Conservation (phyloP, 2,797 vertebrate genomes). For the Channa striata region DNA sequence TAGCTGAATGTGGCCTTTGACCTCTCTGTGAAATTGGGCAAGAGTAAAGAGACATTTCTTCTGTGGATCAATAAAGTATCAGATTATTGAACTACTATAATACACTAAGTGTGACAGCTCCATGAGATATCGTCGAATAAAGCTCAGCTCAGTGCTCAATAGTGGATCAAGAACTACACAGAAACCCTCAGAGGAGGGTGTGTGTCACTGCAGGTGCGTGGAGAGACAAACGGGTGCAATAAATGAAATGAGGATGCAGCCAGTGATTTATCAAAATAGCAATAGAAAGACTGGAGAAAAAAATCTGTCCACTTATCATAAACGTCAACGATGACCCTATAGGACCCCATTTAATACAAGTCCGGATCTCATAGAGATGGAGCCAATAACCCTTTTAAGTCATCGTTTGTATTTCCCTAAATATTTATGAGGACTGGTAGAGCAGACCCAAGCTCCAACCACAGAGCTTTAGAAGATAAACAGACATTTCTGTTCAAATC, state of each 20-base stretch:
- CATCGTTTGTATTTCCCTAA: constrained; percentile 9
- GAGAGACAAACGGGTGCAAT: not conserved
- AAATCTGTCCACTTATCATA: not conserved
- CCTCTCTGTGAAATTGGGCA: not conserved
- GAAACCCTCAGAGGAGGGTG: constrained; percentile 35
- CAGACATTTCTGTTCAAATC: constrained; percentile 44
- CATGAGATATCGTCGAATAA: constrained; percentile 22
- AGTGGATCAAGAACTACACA: not conserved
- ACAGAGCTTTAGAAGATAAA: constrained; percentile 12
- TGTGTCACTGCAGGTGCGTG: constrained; percentile 26
- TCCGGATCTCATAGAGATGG: not conserved
- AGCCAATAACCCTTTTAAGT: constrained; percentile 2
- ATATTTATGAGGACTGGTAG: constrained; percentile 11
- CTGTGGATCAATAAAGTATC: constrained; percentile 21
- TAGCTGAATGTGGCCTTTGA: constrained; percentile 19
- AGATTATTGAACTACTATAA: constrained; percentile 25
- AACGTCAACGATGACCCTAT: constrained; percentile 1
- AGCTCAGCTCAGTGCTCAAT: too few relatives aligned
- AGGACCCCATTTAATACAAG: not conserved
- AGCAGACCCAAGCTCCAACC: not conserved
- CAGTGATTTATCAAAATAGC: not conserved
- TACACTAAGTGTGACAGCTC: constrained; percentile 15
- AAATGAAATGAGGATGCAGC: constrained; percentile 1
- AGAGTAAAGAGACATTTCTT: constrained; percentile 6
- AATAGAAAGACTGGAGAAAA: not conserved